Base-by-base conservation (phyloP, 2,113 vertebrate genomes). In the Asarcornis scutulata region DNA sequence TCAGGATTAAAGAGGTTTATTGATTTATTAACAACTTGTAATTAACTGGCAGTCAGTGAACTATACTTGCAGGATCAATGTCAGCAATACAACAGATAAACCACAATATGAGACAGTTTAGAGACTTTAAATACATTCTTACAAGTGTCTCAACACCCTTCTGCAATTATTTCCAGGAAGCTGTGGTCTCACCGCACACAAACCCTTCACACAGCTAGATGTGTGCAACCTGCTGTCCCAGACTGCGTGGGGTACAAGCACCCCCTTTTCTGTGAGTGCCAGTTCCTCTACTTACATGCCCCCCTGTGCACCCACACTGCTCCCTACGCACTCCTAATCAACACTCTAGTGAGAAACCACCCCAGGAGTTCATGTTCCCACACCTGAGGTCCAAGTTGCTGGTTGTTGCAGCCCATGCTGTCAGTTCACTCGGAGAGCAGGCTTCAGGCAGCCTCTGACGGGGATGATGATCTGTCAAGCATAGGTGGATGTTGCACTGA, bases 11-110 rank as follows among this genome's bases (percentile, higher is more conserved):
- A 88, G 50, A 83, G 21, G 3, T 90, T 78, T 86, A 86, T 77
- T 88, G 75, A 83, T 95, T 88, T 93, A 96, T 96, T 95, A 94
- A 94, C 76, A 86, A 77, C 40, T 15, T 32, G 29, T 86, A 93
- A 95, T 95, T 94, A 91, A 83, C 76, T 90, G 83, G 40, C 46
- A 93, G 55, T 73, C 72, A 50, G 72, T 78, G 66, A 88, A 81
- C 55, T 77, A 32, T 34, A 23, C 55, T 69, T 71, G 42, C 13
- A 36, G 50, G 76, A 85, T 90, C 64, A 52, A 31, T 91, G 67
- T 69, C 85, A 83, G 63, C 15, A 46, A 48, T 29, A 38, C 42
- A 67, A 46, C n/a, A 88, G 68, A 81, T 50, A 90, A 74, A 71
- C 36, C 55, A 31, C 32, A 26, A 12, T n/a, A 14, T 7, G 42